Base-by-base conservation (phyloP, 2,797 vertebrate genomes). In the Catostomus latipinnis region DNA sequence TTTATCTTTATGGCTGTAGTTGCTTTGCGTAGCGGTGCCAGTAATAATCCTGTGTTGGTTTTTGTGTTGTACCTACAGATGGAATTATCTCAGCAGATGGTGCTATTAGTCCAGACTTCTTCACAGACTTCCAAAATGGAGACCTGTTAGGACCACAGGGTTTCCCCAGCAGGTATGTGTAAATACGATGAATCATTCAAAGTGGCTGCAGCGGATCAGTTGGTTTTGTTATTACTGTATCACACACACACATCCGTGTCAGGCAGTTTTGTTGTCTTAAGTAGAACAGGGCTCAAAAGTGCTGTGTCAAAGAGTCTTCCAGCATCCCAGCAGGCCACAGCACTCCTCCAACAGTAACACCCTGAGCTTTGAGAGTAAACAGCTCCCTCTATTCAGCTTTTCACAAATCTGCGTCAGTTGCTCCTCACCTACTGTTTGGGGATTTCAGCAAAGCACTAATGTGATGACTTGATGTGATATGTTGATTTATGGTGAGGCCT, bases 81-180 rank as follows among this genome's bases (percentile, higher is more conserved):
- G 95, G 95, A 67, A 86, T 97, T 74, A 90, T 95, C 69, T 89
- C 92, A 68, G 91, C 94, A 0, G 96, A 98, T 78, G 93, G 94
- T 45, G 87, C 90, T 0, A 88, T 96, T 87, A 96, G 95, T 88
- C 96, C 96, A 0, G 96, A 96, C 76, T 95, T 96, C 91, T 96
- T 94, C 69, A 86, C 82, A 54, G 94, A 96, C 85, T 96, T 94
- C 83, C 95, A 95, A 82, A 96, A 95, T n/a, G 93, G 94, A 90
- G 96, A 96, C 71, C 84, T 94, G 8, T 86, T 92, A n/a, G 89
- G 92, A 22, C 93, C 86, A 68, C 94, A 92, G 86, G 86, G 92
- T 69, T 96, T 93, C 90, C 86, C 92, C 79, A 89, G 88, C 91
- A 95, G 94, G 96, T 97, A 94, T 87, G 63, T 74, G 50, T 45